A percentile compares a stretch with the other conserved stretches of the same genome.
Evolutionary conservation across 2,113 vertebrate genomes (phyloP).

Genomic region (Crocuta crocuta): DNA sequence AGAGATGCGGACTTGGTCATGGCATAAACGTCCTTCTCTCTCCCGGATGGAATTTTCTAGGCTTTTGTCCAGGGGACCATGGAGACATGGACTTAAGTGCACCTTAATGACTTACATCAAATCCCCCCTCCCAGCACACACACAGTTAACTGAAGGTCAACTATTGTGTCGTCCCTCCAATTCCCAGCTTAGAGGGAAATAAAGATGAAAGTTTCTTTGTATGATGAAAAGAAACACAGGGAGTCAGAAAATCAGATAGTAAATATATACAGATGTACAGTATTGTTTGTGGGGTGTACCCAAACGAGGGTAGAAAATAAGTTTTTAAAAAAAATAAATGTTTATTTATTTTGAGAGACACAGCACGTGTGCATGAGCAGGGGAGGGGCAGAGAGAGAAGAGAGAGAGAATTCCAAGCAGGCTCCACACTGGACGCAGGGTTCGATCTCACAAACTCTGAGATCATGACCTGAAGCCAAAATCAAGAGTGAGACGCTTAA

Average conservation of each 20-base stretch:
- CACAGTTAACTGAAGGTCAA: not conserved
- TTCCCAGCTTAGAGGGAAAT: not conserved
- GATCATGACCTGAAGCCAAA: not conserved
- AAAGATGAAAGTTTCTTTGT: constrained; percentile 30
- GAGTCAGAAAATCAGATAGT: not conserved
- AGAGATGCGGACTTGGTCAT: not conserved
- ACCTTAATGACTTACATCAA: not conserved
- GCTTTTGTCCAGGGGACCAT: not conserved
- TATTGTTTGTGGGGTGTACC: not conserved
- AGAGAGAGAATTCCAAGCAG: not conserved
- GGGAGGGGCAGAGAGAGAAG: not conserved
- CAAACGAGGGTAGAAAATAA: not conserved
- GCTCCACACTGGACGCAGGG: not conserved
- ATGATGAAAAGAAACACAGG: constrained; percentile 34
- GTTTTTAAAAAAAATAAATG: not conserved
- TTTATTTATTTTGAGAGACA: not conserved
- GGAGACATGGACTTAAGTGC: not conserved
- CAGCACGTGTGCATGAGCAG: not conserved
- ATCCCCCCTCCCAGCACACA: not conserved
- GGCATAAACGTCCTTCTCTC: not conserved
- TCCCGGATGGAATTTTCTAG: not conserved
- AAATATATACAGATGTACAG: not conserved
- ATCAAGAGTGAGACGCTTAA: not conserved
- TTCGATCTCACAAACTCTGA: not conserved
- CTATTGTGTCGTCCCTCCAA: not conserved